phyloP scores from a whole-genome alignment of 2,888 invertebrate species.

The Sphecodes monilicornis region DNA sequence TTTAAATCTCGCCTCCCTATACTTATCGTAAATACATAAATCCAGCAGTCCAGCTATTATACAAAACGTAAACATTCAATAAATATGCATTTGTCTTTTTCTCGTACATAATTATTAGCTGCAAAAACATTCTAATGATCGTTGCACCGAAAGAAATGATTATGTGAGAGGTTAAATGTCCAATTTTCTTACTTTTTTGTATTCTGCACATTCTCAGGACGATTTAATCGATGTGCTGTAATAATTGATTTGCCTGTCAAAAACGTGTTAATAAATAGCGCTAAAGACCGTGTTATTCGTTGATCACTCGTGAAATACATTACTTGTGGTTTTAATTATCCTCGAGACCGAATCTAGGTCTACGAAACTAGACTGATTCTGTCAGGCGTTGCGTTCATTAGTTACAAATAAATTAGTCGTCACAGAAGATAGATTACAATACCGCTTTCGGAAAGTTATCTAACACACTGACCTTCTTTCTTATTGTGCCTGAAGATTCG shows the following conservation, averaged over 20 bases:
- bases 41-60: too few relatives aligned
- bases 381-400: background rate
- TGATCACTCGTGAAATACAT: background rate
- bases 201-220: background rate
- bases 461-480: constrained; percentile 5
- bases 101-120: too few relatives aligned
- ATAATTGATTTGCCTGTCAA: background rate
- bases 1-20: too few relatives aligned
- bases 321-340: background rate
- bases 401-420: background rate
- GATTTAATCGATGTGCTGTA: background rate
- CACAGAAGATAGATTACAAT: background rate
- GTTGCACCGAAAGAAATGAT: too few relatives aligned
- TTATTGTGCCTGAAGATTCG: background rate
- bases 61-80: too few relatives aligned
- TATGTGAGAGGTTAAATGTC: too few relatives aligned
- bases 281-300: background rate
- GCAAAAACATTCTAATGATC: too few relatives aligned
- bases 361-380: background rate
- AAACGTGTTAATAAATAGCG: background rate
- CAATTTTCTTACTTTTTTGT: background rate
- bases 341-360: background rate
- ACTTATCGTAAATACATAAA: too few relatives aligned
- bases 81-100: too few relatives aligned
- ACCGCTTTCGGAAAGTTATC: constrained; percentile 9